Evolutionary conservation across 2,113 vertebrate genomes (phyloP), one percentile per base, ranked within the genome.

Genomic region (Astur gentilis): DNA sequence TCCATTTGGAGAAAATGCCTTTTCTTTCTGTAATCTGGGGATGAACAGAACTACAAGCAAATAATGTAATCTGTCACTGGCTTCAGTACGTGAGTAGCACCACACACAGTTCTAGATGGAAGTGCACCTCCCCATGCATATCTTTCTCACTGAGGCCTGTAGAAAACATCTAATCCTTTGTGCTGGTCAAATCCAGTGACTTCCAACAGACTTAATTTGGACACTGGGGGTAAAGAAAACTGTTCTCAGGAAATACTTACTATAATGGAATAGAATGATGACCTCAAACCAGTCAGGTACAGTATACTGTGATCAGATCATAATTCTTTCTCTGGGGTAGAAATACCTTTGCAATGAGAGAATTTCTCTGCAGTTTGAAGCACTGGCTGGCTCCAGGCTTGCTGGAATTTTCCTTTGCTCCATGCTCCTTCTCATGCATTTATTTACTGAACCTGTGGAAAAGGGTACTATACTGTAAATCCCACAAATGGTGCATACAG

Each of bases 381-480:
- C 77, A 12, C 16, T 64, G 69, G 12, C 64, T 93, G 79, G 44
- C 82, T 92, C 16, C 58, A 80, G 85, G 42, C 80, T 78, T 94
- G 92, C 95, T 97, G 90, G 83, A 95, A 93, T 93, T 93, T 95
- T 95, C 97, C 83, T 93, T 89, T 89, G 55, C 90, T 90, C 47
- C 42, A 5, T 38, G 6, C 26, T 90, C 11, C 83, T 87, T 54
- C 44, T 89, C 60, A 22, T 57, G 65, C 69, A 40, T 95, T 95
- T 95, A 76, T 96, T 96, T 95, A 44, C 83, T 47, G 88, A 87
- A 65, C 47, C 57, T 57, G 61, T 71, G 89, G 54, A 40, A 34
- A 75, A 67, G 72, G 86, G 29, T 29, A 13, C 67, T 87, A 9
- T 83, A 20, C 79, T 81, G 76, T 44, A 61, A 90, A 92, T 95